Conservation (phyloP, 1,140 invertebrate genomes). For the Bombus waltoni region DNA sequence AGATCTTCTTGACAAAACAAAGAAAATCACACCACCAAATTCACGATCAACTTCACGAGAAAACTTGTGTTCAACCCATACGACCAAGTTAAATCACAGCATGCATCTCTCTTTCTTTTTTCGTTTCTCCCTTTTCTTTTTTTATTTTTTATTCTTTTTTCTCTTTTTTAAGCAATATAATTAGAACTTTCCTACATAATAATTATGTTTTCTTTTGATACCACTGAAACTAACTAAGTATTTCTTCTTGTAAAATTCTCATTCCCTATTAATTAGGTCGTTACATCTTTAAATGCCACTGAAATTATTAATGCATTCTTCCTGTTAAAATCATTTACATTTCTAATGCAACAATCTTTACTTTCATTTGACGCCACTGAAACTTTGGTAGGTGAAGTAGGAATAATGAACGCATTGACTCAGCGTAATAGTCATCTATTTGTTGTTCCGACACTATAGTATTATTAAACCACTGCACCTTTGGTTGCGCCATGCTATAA, state of each 20-base stretch:
- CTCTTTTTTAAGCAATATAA: constrained; percentile 8
- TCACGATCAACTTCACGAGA: constrained; percentile 64
- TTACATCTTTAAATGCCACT: constrained; percentile 32
- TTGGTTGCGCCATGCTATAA: constrained; percentile 67
- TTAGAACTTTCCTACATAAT: constrained; percentile 31
- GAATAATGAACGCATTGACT: constrained; percentile 77
- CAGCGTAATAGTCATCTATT: constrained; percentile 81
- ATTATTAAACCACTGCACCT: constrained; percentile 80
- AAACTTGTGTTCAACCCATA: constrained; percentile 38
- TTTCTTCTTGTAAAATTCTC: constrained; percentile 25
- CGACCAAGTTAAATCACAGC: constrained; percentile 24
- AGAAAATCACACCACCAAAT: constrained; percentile 62
- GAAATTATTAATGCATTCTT: constrained; percentile 36
- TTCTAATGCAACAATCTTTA: constrained; percentile 32
- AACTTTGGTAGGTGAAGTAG: constrained; percentile 72
- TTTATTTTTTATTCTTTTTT: no score
- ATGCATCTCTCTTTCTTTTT: constrained; percentile 12
- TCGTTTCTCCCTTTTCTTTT: no score
- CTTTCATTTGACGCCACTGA: constrained; percentile 52
- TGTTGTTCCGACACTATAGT: constrained; percentile 77
- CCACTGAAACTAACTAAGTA: constrained; percentile 33
- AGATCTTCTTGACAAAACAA: constrained; percentile 41
- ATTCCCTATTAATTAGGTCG: constrained; percentile 22
- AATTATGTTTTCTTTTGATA: constrained; percentile 25
- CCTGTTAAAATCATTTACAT: constrained; percentile 26